phyloP scores from a whole-genome alignment of 1,140 invertebrate species.

The Tetramorium simillimum region DNA sequence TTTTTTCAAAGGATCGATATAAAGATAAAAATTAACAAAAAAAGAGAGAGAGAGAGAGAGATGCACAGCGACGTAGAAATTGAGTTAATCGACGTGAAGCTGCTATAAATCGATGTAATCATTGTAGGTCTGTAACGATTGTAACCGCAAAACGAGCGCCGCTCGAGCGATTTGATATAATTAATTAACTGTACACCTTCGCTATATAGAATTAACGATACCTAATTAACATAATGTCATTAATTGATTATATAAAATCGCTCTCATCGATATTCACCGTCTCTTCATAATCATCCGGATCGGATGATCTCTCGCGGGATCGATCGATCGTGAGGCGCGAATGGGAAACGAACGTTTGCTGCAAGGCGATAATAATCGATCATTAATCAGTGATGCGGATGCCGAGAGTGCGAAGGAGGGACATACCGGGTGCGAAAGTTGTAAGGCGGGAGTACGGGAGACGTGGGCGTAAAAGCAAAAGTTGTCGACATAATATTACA shows the following conservation, averaged over 20 bases:
- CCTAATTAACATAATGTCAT: not conserved
- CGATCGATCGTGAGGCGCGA: constrained; percentile 21
- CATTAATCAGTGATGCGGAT: constrained; percentile 40
- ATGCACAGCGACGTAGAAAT: constrained; percentile 29
- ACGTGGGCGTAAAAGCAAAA: constrained; percentile 55
- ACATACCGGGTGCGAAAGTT: constrained; percentile 9
- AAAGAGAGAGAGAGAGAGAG: not conserved
- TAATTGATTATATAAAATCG: constrained; percentile 30
- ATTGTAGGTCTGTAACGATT: constrained; percentile 34
- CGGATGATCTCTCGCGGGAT: constrained; percentile 21
- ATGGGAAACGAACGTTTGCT: constrained; percentile 40
- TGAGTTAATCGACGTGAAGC: constrained; percentile 4
- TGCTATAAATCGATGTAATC: constrained; percentile 28
- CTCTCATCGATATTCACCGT: constrained; percentile 2
- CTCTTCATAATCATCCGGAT: not conserved
- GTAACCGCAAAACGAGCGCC: constrained; percentile 5
- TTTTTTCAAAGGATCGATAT: not conserved
- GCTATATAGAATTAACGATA: not conserved
- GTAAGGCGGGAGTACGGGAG: not conserved
- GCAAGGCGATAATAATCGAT: constrained; percentile 60
- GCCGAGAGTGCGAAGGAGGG: not conserved
- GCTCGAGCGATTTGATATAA: constrained; percentile 24
- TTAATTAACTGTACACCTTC: constrained; percentile 1
- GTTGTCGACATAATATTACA: constrained; percentile 81
- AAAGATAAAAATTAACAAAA: constrained; percentile 14